Evolutionary conservation across 2,797 vertebrate genomes (phyloP).

Genomic region (Delichon dasypus): DNA sequence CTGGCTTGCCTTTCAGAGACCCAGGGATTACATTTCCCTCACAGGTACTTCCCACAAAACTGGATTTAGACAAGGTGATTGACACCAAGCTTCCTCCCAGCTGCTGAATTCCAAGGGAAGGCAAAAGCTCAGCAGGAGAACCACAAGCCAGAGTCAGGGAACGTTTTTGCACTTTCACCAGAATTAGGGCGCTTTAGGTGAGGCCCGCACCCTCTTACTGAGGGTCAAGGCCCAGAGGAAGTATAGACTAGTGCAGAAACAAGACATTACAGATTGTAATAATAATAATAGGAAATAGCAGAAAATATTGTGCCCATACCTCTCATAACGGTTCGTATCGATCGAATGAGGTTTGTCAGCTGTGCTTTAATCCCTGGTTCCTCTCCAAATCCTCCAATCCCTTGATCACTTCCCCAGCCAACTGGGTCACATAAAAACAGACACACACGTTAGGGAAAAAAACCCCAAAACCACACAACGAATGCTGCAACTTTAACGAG

Average conservation of each 20-base stretch:
- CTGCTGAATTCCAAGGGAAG: background rate
- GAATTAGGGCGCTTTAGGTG: background rate
- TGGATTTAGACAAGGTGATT: background rate
- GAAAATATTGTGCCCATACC: constrained; percentile 70
- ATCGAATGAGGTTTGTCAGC: constrained; percentile 89
- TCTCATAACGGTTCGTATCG: constrained; percentile 93
- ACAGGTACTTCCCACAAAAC: background rate
- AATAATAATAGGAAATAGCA: too few relatives aligned
- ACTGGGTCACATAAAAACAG: constrained; percentile 76
- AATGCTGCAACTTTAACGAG: background rate
- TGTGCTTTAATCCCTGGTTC: constrained; percentile 94
- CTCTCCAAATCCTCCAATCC: constrained; percentile 93
- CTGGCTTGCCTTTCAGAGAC: background rate
- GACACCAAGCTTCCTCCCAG: background rate
- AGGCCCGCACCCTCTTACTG: background rate
- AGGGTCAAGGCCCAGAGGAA: background rate
- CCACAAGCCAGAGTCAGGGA: background rate
- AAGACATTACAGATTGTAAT: background rate
- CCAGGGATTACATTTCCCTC: background rate
- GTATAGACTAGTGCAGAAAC: background rate
- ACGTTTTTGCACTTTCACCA: background rate
- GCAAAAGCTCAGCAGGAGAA: background rate
- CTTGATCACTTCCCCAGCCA: constrained; percentile 91
- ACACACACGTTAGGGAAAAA: background rate
- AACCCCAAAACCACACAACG: background rate